These are phyloP conservation scores for Linurgus olivaceus DNA, from an alignment of 2,797 vertebrate genomes.

Conservation along the genomic window DNA sequence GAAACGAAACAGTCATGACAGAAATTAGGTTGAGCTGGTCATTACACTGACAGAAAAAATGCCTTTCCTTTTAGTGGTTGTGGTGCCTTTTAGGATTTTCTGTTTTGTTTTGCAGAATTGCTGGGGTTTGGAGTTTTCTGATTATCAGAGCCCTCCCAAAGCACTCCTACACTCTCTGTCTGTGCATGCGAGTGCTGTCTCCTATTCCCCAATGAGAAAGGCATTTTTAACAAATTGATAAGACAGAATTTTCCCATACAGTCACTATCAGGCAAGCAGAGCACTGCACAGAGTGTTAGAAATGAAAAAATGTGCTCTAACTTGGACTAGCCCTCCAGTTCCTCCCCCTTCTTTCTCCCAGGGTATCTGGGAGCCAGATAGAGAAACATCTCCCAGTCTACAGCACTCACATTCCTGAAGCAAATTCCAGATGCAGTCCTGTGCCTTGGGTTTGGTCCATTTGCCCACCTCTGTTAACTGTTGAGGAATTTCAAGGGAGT, in stretches of 20 bases:
- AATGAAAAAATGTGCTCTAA: background rate
- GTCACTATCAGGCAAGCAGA: background rate
- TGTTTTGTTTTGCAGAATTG: conserved; percentile 1
- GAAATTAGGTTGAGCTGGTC: background rate
- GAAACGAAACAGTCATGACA: background rate
- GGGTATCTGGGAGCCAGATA: background rate
- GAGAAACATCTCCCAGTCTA: background rate
- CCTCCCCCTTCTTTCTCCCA: background rate
- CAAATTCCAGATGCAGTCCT: background rate
- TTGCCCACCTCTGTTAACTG: background rate
- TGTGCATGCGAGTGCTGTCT: background rate
- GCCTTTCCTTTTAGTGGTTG: background rate
- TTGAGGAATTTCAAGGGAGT: background rate
- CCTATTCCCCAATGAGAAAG: background rate
- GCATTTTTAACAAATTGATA: conserved; percentile 38
- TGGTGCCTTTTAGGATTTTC: background rate
- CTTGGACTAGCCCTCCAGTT: background rate
- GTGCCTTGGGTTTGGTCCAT: background rate
- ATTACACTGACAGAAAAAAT: conserved; percentile 12
- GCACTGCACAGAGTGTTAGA: background rate
- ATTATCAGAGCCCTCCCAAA: background rate
- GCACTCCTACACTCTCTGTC: background rate
- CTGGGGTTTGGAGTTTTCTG: background rate
- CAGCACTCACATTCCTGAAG: background rate
- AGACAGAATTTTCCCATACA: conserved; percentile 12